A percentile compares a stretch with the other conserved stretches of the same genome.
Evolutionary conservation across 2,113 vertebrate genomes (phyloP).

Genomic region (Callospermophilus lateralis): DNA sequence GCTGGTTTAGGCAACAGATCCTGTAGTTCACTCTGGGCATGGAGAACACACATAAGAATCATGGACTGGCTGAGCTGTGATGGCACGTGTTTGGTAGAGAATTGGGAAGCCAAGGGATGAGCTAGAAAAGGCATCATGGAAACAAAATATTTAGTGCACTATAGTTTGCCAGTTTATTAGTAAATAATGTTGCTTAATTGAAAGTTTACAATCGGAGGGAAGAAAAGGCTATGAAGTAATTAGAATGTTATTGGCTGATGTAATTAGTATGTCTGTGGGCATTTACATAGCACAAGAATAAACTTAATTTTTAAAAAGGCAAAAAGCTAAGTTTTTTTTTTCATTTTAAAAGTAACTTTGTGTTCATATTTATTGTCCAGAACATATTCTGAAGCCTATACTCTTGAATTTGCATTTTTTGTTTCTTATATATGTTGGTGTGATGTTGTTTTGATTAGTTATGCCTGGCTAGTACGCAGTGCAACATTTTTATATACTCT

Average conservation of each 20-base stretch:
- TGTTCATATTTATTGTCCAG: slow-evolving; percentile 25
- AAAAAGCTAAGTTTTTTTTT: not conserved
- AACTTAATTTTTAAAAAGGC: slow-evolving; percentile 53
- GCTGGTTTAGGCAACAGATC: slow-evolving; percentile 54
- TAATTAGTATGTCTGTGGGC: not conserved
- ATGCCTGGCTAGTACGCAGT: slow-evolving; percentile 93
- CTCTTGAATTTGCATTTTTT: slow-evolving; percentile 84
- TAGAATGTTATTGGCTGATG: slow-evolving; percentile 16
- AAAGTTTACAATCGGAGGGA: slow-evolving; percentile 43
- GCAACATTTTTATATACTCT: slow-evolving; percentile 93
- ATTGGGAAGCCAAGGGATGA: not conserved
- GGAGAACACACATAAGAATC: slow-evolving; percentile 39
- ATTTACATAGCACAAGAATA: not conserved
- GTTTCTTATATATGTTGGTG: slow-evolving; percentile 86
- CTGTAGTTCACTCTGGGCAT: slow-evolving; percentile 6
- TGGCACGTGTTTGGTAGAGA: slow-evolving; percentile 45
- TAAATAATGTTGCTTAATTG: slow-evolving; percentile 53
- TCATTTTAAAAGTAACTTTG: slow-evolving; percentile 33
- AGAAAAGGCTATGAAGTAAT: slow-evolving; percentile 45
- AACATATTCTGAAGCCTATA: slow-evolving; percentile 35
- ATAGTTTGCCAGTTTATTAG: slow-evolving; percentile 60
- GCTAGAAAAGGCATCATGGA: slow-evolving; percentile 7
- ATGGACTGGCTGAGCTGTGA: slow-evolving; percentile 35
- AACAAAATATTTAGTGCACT: slow-evolving; percentile 41
- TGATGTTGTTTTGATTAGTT: slow-evolving; percentile 92